Base-by-base conservation (phyloP, 2,113 vertebrate genomes). In the Cephalopholis sonnerati region DNA sequence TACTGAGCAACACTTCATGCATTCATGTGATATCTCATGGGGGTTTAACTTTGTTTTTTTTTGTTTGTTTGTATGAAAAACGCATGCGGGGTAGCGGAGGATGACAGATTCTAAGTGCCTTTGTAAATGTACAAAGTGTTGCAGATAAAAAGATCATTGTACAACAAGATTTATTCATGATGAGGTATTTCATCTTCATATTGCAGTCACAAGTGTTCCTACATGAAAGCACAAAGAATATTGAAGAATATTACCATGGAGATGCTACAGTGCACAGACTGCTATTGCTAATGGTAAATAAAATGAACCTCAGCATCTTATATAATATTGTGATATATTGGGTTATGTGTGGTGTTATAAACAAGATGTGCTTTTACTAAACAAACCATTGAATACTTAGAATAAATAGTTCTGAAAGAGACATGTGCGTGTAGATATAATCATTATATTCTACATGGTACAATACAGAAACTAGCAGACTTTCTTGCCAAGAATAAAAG, bases 211-310 rank as follows among this genome's bases (percentile, higher is more conserved):
- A 63, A 79, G 59, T 71, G 62, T 67, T 79, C 22, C 67, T 74
- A 51, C 61, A 25, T 48, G 75, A 57, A 77, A 58, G 29, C 64
- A 73, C 27, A 71, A 53, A 61, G 25, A 67, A 72, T 39, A 79
- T 46, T 74, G 46, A 58, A 78, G 62, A 75, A 57, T 27, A 87
- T 92, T 74, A 72, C 92, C 89, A 91, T 92, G 86, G 90, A 82
- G 89, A 93, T 87, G 27, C 48, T 77, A 55, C 36, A 61, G 64
- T 15, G 54, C 77, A 64, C 44, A 66, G 9, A 64, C 32, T 39
- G 46, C 8, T 54, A 36, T n/a, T 67, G 77, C 71, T 75, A 54
- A 77, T 41, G 61, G 65, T 82, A 54, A 87, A 61, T 24, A 61
- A 55, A 51, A 5, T 27, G 62, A 74, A 22, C 25, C 57, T 59